These are phyloP conservation scores for Oreochromis niloticus DNA, from an alignment of 2,113 vertebrate genomes.

Conservation along the genomic window DNA sequence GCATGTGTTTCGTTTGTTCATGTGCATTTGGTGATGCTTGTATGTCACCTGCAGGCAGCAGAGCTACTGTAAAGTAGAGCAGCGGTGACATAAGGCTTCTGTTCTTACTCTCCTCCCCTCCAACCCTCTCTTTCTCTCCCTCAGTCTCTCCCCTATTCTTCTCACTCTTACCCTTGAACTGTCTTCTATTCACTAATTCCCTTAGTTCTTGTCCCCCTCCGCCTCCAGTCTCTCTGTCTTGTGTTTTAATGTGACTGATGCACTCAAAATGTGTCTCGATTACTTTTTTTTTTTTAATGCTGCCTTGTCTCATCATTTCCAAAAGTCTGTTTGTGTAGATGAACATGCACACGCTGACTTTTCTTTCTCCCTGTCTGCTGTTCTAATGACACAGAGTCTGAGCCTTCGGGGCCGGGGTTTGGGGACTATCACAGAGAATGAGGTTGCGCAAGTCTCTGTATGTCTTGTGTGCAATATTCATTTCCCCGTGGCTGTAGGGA, in stretches of 20 bases:
- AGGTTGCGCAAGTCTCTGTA: not conserved
- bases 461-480: constrained; percentile 50
- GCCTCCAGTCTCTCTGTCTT: not conserved
- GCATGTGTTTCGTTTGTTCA: not conserved
- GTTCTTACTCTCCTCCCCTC: constrained; percentile 23
- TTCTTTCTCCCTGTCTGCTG: not conserved
- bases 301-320: not conserved
- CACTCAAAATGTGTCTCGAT: constrained; percentile 47
- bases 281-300: constrained; percentile 31
- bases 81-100: constrained; percentile 47
- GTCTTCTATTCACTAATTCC: constrained; percentile 40
- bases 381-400: constrained; percentile 14
- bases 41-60: constrained; percentile 42
- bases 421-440: not conserved
- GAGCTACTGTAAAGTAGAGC: constrained; percentile 53
- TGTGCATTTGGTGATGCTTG: constrained; percentile 20
- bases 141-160: not conserved
- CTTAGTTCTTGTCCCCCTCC: constrained; percentile 7
- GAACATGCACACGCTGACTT: not conserved
- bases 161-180: constrained; percentile 51
- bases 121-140: not conserved
- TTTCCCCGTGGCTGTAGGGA: constrained; percentile 34
- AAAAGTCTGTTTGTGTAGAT: not conserved
- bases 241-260: constrained; percentile 29
- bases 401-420: constrained; percentile 5